Evolutionary conservation across 1,140 invertebrate species (phyloP), one percentile per base, ranked within the genome.

Genomic region (Drosophila parvula): DNA sequence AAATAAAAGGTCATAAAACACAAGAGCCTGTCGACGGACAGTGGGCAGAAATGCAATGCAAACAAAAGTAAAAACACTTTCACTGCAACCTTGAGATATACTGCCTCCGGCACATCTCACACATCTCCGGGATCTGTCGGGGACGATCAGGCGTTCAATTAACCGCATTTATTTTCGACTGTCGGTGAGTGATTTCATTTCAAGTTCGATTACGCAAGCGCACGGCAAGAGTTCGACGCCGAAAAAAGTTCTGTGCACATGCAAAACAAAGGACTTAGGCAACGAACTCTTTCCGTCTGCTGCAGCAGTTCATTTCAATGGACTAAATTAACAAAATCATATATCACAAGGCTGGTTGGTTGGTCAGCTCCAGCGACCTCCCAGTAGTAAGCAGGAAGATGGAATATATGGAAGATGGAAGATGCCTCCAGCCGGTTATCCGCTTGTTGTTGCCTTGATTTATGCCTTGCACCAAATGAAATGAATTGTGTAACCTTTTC

Each of bases 381-480:
- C 84, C 84, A 89, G 76, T 51, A 56, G 56, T 27, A 70, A 44
- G 27, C 58, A 78, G 59, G 75, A 78, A 78, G 75, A 78, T 63
- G 48, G 48, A 51, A 61, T 51, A 61, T 53, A 61, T 53, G 51
- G 50, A 61, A 51, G 45, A 27, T 64, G 30, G 61, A 77, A 68
- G 70, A 43, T 73, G 71, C 63, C 51, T 64, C 76, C 60, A 59
- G 60, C 74, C 74, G 78, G 56, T 55, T 61, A 62, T 53, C 50
- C 38, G 84, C 84, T 89, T 83, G 84, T 89, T 89, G 84, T 64
- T 81, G 81, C 51, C 81, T 79, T 89, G 84, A 89, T 89, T 89
- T 89, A 89, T 89, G 84, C 79, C 71, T 88, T 86, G 84, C 84
- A 83, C 81, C 84, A 89, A 84, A 89, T 89, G 80, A 89, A 89